phyloP scores from a whole-genome alignment of 2,888 invertebrate species.

The Rotaria macrura region DNA sequence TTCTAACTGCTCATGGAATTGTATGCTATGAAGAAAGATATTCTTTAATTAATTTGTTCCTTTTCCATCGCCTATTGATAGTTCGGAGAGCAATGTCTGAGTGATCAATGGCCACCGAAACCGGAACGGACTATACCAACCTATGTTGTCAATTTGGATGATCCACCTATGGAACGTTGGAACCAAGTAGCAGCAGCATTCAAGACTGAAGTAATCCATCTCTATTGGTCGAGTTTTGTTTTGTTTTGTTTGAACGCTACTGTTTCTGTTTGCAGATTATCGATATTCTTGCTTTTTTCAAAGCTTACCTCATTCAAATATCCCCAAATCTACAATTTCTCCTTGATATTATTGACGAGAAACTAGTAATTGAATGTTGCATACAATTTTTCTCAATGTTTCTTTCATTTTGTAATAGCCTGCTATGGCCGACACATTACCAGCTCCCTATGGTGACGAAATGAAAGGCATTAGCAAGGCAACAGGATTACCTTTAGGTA shows the following conservation, averaged over 20 bases:
- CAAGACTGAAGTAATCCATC: slow-evolving; percentile 38
- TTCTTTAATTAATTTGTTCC: not conserved
- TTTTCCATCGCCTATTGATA: slow-evolving; percentile 35
- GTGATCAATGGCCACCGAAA: slow-evolving; percentile 40
- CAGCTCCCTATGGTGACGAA: slow-evolving; percentile 51
- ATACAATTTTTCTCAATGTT: not conserved
- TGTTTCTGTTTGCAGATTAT: slow-evolving; percentile 39
- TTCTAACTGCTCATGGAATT: not conserved
- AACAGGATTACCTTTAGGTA: slow-evolving; percentile 44
- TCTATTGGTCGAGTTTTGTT: slow-evolving; percentile 39
- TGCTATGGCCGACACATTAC: slow-evolving; percentile 46
- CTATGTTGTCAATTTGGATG: slow-evolving; percentile 51
- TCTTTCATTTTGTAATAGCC: not conserved
- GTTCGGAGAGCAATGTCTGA: slow-evolving; percentile 41
- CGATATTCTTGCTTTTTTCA: slow-evolving; percentile 43
- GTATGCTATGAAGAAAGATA: not conserved
- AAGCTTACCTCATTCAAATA: slow-evolving; percentile 42
- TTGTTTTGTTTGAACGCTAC: slow-evolving; percentile 31
- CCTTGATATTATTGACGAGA: slow-evolving; percentile 44
- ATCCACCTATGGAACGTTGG: slow-evolving; percentile 52
- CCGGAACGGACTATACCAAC: slow-evolving; percentile 39
- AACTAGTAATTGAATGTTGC: slow-evolving; percentile 44
- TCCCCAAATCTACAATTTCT: slow-evolving; percentile 40
- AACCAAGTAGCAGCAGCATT: slow-evolving; percentile 44
- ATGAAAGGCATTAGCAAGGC: slow-evolving; percentile 49